A percentile compares a stretch with the other conserved stretches of the same genome.
These are phyloP conservation scores for Halictus ligatus DNA, from an alignment of 2,888 invertebrate species.

Conservation along the genomic window DNA sequence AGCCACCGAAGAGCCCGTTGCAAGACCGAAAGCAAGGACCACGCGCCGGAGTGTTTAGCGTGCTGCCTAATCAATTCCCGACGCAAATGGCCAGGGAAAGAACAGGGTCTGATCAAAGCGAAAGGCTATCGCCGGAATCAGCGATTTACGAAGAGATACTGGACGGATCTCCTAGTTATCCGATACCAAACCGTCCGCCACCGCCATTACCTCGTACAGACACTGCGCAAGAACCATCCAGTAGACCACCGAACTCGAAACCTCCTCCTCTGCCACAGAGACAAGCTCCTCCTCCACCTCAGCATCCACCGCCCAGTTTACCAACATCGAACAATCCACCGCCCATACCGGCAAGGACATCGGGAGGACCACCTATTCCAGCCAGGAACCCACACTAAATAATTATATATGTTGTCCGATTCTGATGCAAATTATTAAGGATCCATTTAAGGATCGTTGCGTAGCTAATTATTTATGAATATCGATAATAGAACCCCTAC, in stretches of 20 bases:
- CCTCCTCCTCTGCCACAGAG: slow-evolving; percentile 82
- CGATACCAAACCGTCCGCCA: slow-evolving; percentile 81
- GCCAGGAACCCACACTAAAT: slow-evolving; percentile 85
- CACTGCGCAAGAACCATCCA: slow-evolving; percentile 67
- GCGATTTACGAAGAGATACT: slow-evolving; percentile 83
- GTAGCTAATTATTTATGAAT: slow-evolving; percentile 66
- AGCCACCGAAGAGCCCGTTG: slow-evolving; percentile 80
- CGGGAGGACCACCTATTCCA: slow-evolving; percentile 89
- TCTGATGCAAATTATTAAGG: slow-evolving; percentile 9
- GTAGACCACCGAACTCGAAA: slow-evolving; percentile 72
- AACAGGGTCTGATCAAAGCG: slow-evolving; percentile 58
- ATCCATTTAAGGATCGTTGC: slow-evolving; percentile 27
- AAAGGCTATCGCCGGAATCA: slow-evolving; percentile 79
- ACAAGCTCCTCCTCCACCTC: slow-evolving; percentile 80
- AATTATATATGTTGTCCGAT: slow-evolving; percentile 15
- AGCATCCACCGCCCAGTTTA: slow-evolving; percentile 82
- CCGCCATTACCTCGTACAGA: slow-evolving; percentile 80
- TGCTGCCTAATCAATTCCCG: slow-evolving; percentile 78
- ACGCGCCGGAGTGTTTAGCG: slow-evolving; percentile 81
- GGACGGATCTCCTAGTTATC: slow-evolving; percentile 78
- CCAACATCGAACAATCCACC: slow-evolving; percentile 85
- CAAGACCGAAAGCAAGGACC: slow-evolving; percentile 76
- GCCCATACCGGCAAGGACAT: slow-evolving; percentile 87
- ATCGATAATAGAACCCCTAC: slow-evolving; percentile 47
- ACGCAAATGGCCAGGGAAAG: slow-evolving; percentile 53